These are phyloP conservation scores for Macrocentrus cingulum DNA, from an alignment of 1,140 invertebrate genomes.

Conservation along the genomic window DNA sequence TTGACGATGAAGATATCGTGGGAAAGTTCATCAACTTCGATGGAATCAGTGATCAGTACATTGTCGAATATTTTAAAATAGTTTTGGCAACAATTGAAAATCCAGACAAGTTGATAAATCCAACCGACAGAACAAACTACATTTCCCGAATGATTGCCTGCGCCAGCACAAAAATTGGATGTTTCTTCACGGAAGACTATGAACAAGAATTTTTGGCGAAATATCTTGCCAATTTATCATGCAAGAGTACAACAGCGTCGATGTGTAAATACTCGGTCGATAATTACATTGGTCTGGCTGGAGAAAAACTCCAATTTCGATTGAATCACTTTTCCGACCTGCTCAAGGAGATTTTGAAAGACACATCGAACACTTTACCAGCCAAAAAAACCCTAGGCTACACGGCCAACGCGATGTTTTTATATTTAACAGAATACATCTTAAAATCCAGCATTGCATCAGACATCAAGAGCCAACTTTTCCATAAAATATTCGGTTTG, in stretches of 20 bases:
- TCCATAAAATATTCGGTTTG: too few relatives aligned
- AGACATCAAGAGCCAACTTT: too few relatives aligned
- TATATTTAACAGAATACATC: too few relatives aligned
- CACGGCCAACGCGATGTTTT: neutral
- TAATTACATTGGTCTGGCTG: neutral
- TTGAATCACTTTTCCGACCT: neutral
- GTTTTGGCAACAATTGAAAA: too few relatives aligned
- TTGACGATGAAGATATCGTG: slow-evolving; percentile 27
- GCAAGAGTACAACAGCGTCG: neutral
- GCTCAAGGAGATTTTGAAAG: neutral
- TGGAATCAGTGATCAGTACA: neutral
- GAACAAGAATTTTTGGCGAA: neutral
- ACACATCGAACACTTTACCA: neutral
- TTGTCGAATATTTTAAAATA: neutral
- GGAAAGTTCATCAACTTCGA: slow-evolving; percentile 7
- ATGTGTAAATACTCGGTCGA: neutral
- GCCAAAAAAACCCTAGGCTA: neutral
- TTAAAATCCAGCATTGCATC: too few relatives aligned
- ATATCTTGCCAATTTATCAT: slow-evolving; percentile 1
- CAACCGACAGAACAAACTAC: too few relatives aligned
- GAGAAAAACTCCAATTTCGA: neutral
- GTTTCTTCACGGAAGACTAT: neutral
- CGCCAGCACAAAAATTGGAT: neutral
- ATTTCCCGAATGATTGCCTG: too few relatives aligned
- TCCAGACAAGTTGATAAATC: too few relatives aligned